Base-by-base conservation (phyloP, 1,140 invertebrate genomes). In the Temnothorax nylanderi region DNA sequence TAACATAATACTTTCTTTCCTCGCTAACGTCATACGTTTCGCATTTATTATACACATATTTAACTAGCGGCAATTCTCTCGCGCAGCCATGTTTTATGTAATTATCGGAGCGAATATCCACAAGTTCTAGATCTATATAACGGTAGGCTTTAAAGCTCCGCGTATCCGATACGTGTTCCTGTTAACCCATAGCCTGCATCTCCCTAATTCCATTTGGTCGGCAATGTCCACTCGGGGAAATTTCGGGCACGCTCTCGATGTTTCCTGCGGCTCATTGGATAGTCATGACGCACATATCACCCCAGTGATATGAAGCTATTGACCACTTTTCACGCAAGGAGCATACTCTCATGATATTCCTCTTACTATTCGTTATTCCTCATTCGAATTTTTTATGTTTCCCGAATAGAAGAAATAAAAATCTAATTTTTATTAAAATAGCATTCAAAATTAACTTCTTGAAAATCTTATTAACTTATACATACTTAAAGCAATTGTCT, bases 251-350 rank as follows among this genome's bases (percentile, higher is more conserved):
- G 80, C 26, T 75, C 44, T 62, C 67, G 54, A 84, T 84, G 67
- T 74, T 82, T 82, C 80, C 69, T 60, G 85, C 54, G 74, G 62
- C 85, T 87, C 58, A 88, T 71, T 88, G 64, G 62, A 86, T 71
- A 71, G 58, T 85, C 84, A 69, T 71, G 84, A 76, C 41, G 78
- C 51, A 47, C 41, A 26, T 78, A 58, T 74, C 26, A 44, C 18
- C 11, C 18, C 11, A 10, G 6, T 51, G 51, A 81, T 58, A 69
- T 44, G 47, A 51, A 81, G 13, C n/a, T 69, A 81, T 81, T 56
- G 80, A 58, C 6, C 16, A 54, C 7, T 49, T 56, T 81, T 44
- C 47, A 44, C 34, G 16, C 47, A 58, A 81, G 21, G 44, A 69
- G 2, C 32, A 21, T 34, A 10, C 3, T 65, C 7, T 65, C 18